A percentile compares a stretch with the other conserved stretches of the same genome.
These are phyloP conservation scores for Barnardius zonarius DNA, from an alignment of 2,113 vertebrate species.

Conservation along the genomic window DNA sequence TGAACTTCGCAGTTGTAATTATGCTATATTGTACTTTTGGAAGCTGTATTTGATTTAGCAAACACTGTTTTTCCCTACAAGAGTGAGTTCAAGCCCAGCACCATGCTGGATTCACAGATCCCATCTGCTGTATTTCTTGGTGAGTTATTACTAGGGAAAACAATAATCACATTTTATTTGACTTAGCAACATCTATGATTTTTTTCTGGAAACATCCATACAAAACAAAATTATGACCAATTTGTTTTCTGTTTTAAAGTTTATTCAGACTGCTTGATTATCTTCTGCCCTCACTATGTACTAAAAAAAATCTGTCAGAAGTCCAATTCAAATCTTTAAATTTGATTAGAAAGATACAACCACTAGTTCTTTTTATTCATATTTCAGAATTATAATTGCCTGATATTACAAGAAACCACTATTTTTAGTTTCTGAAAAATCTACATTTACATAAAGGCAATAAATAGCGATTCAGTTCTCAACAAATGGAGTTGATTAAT, in stretches of 20 bases:
- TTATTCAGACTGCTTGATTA: not conserved
- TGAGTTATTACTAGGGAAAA: not conserved
- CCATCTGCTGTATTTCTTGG: not conserved
- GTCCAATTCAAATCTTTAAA: not conserved
- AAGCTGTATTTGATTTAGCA: not conserved
- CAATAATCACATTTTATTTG: not conserved
- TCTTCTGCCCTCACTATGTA: not conserved
- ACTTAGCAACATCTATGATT: not conserved
- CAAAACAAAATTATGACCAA: not conserved
- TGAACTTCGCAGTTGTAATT: not conserved
- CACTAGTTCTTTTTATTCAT: constrained; percentile 9
- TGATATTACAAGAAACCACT: constrained; percentile 28
- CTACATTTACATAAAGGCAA: constrained; percentile 32
- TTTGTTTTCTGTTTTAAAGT: not conserved
- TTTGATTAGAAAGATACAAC: not conserved
- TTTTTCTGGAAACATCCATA: not conserved
- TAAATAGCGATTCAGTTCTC: constrained; percentile 39
- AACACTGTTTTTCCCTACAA: not conserved
- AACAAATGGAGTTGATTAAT: constrained; percentile 59
- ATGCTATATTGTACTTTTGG: not conserved
- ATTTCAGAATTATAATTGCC: constrained; percentile 7
- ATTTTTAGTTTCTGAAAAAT: constrained; percentile 50
- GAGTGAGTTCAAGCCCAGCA: not conserved
- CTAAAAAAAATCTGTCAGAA: not conserved
- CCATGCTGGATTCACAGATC: not conserved